phyloP scores from a whole-genome alignment of 2,888 invertebrate genomes.

The Stomorhina lunata region DNA sequence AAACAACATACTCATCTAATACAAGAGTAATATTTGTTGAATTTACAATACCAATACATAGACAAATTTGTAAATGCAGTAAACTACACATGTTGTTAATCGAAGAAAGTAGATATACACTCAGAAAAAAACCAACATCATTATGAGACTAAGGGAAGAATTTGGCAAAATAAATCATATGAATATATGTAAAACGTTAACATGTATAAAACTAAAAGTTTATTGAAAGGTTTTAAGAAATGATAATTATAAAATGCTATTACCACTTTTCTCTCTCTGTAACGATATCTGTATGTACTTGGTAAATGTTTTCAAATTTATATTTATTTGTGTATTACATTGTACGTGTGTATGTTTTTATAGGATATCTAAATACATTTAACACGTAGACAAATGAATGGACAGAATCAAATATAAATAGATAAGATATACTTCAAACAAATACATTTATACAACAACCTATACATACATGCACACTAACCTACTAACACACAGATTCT shows the following conservation, averaged over 20 bases:
- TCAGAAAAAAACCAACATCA: too few species aligned
- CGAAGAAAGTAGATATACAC: too few species aligned
- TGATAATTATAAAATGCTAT: too few species aligned
- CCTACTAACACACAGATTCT: not conserved
- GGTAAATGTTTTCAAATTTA: not conserved
- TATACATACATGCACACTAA: not conserved
- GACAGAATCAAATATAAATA: slow-evolving; percentile 20
- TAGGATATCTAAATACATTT: not conserved
- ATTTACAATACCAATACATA: slow-evolving; percentile 30
- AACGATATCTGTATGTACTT: not conserved
- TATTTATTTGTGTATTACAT: not conserved
- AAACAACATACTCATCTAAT: not conserved
- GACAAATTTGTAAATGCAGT: slow-evolving; percentile 7
- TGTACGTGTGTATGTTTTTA: too few species aligned
- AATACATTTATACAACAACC: not conserved
- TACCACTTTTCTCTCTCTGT: too few species aligned
- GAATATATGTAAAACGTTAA: too few species aligned
- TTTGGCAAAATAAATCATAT: too few species aligned
- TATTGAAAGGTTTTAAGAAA: too few species aligned
- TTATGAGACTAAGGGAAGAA: too few species aligned
- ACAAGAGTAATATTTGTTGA: slow-evolving; percentile 13
- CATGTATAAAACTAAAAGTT: too few species aligned
- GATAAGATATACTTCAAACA: slow-evolving; percentile 5
- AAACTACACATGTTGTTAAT: slow-evolving; percentile 33
- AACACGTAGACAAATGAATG: slow-evolving; percentile 33